Percentiles rank a stretch among this genome's conserved stretches.
These are phyloP conservation scores for Helleia helle DNA, from an alignment of 2,888 invertebrate genomes.

Conservation along the genomic window DNA sequence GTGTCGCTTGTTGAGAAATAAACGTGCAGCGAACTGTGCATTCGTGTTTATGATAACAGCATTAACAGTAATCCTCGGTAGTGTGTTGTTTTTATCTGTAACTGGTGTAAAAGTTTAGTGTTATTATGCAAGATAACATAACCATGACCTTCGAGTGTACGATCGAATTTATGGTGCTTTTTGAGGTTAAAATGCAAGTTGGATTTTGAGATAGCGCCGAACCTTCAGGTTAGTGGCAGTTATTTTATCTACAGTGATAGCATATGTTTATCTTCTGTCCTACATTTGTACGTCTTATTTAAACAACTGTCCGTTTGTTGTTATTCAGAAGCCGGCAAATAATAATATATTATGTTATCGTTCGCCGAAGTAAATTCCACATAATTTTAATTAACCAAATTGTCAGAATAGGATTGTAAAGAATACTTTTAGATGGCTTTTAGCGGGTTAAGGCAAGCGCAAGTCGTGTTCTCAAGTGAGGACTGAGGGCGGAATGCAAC, in stretches of 20 bases:
- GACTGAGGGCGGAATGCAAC: conserved; percentile 52
- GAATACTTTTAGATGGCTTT: conserved; percentile 19
- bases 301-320: not conserved
- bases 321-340: conserved; percentile 9
- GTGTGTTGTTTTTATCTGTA: conserved; percentile 57
- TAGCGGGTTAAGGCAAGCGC: conserved; percentile 27
- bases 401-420: no score
- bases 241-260: conserved; percentile 52
- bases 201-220: conserved; percentile 70
- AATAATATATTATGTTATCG: conserved; percentile 8
- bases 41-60: conserved; percentile 70
- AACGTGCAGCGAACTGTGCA: conserved; percentile 68
- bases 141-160: conserved; percentile 68
- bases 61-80: conserved; percentile 59
- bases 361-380: no score
- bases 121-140: conserved; percentile 66
- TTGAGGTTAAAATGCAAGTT: conserved; percentile 73
- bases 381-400: no score
- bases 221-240: conserved; percentile 64
- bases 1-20: conserved; percentile 55
- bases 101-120: conserved; percentile 54
- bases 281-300: conserved; percentile 34
- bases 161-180: conserved; percentile 62
- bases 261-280: conserved; percentile 50
- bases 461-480: conserved; percentile 28